Evolutionary conservation across 2,888 invertebrate species (phyloP), one percentile per base, ranked within the genome.

Genomic region (Cistogaster globosa): DNA sequence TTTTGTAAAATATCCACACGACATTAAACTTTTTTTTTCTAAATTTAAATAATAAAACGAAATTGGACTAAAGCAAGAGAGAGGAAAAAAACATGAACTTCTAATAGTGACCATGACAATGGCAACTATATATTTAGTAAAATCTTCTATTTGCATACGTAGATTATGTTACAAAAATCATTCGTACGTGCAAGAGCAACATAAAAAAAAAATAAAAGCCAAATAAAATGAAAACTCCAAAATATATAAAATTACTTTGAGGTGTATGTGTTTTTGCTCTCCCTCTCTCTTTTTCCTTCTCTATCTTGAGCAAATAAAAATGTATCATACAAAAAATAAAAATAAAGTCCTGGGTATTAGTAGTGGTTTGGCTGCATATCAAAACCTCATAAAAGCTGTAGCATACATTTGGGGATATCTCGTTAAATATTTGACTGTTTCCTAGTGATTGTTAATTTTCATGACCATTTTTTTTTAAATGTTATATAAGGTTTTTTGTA

Each of bases 361-460:
- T 42, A 4, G 42, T 48, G 45, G 45, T 48, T 6, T 48, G 48
- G n/a, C 75, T 76, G 74, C 83, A 80, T 86, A 87, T 87, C 83
- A 86, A 86, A 87, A 86, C 83, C 84, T 75, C 81, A 87, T 86
- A 86, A 87, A 87, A 86, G 63, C 69, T 75, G 83, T 74, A 86
- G 87, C 87, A 87, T 86, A 83, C 87, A 87, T 87, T 87, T 87
- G 87, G 87, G 87, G 85, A 87, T 87, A 80, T 86, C 86, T 48
- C 84, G 85, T 84, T 86, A 86, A 86, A 86, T 86, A 77, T 78
- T 86, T 86, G 83, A 72, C 84, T 86, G 84, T 84, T 86, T 77
- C 86, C 84, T 71, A 75, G 83, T 81, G 86, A 86, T 87, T 87
- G 87, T 86, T 87, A 86, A 87, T 86, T 86, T 79, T 83, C 75